A percentile compares a stretch with the other conserved stretches of the same genome.
Conservation (phyloP, 1,140 invertebrate genomes). For the Drosophila parvula region DNA sequence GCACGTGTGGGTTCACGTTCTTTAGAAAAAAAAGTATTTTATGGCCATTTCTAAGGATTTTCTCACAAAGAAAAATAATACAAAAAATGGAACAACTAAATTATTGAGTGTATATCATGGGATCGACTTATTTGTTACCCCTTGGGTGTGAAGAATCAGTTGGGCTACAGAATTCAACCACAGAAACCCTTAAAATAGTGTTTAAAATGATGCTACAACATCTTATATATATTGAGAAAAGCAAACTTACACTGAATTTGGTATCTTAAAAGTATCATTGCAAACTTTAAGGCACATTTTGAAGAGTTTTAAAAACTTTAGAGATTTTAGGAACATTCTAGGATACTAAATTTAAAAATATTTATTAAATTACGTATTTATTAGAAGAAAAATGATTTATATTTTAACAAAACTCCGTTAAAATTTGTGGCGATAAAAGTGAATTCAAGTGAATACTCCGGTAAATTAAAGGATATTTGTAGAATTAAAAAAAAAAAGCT, state of each 20-base stretch:
- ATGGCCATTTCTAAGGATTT: constrained; percentile 23
- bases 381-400: neutral
- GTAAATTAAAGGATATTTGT: no score
- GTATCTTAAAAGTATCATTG: no score
- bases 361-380: neutral
- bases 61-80: neutral
- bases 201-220: no score
- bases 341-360: neutral
- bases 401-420: neutral
- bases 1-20: constrained; percentile 22
- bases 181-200: no score
- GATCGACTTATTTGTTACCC: constrained; percentile 7
- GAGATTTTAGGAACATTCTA: accelerated
- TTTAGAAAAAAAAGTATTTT: constrained; percentile 24
- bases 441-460: no score
- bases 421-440: no score
- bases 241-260: no score
- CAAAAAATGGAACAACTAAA: neutral
- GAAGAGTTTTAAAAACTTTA: no score
- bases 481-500: no score
- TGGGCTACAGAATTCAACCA: no score
- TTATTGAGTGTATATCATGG: neutral
- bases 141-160: neutral
- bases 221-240: no score
- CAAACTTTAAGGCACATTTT: no score